Evolutionary conservation across 2,113 vertebrate genomes (phyloP).

Genomic region (Amphiprion ocellaris): DNA sequence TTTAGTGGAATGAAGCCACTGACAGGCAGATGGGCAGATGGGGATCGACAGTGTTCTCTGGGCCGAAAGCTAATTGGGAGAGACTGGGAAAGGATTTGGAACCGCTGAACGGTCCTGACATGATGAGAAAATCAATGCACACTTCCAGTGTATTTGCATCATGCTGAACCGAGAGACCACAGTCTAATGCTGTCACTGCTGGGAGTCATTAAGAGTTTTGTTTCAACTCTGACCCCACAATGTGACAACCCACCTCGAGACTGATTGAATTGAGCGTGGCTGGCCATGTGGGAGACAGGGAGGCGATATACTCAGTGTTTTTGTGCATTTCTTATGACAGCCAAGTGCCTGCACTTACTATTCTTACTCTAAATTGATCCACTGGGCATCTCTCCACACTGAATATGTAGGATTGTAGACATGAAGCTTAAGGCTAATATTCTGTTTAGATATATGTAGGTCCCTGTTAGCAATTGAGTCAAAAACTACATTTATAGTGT

Average conservation of each 20-base stretch:
- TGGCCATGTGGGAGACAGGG: not conserved
- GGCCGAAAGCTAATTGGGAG: constrained; percentile 83
- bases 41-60: constrained; percentile 80
- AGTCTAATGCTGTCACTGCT: constrained; percentile 59
- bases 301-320: not conserved
- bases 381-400: not conserved
- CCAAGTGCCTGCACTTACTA: constrained; percentile 11
- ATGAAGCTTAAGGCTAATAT: not conserved
- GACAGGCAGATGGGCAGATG: constrained; percentile 82
- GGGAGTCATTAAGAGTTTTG: constrained; percentile 66
- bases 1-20: constrained; percentile 76
- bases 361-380: constrained; percentile 17
- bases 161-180: constrained; percentile 48
- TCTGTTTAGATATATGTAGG: not conserved
- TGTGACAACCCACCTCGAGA: constrained; percentile 45
- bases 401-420: not conserved
- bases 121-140: constrained; percentile 82
- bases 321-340: constrained; percentile 35
- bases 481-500: too few species aligned
- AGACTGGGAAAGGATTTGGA: constrained; percentile 79
- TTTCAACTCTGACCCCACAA: constrained; percentile 65
- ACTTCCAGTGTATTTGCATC: constrained; percentile 74
- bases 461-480: not conserved
- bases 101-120: constrained; percentile 74
- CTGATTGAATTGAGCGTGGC: constrained; percentile 20